phyloP scores from a whole-genome alignment of 2,113 vertebrate species.

The Nettapus auritus region DNA sequence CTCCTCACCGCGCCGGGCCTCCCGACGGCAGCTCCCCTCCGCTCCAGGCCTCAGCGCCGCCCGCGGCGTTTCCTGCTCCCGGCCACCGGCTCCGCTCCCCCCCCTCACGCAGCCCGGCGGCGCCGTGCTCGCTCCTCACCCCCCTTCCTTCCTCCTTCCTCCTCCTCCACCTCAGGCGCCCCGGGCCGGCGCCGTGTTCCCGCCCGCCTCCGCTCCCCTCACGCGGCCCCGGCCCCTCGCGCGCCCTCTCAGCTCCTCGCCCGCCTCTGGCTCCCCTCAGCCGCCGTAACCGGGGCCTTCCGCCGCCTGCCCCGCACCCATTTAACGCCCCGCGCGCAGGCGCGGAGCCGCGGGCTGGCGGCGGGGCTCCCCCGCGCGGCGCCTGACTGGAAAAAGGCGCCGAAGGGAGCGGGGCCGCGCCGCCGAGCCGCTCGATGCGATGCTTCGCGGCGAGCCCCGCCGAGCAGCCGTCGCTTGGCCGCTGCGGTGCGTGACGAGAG shows the following conservation, averaged over 20 bases:
- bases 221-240: too few species aligned
- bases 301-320: conserved; percentile 25
- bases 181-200: not conserved
- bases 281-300: conserved; percentile 70
- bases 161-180: not conserved
- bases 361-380: not conserved
- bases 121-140: not conserved
- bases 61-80: not conserved
- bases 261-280: conserved; percentile 3
- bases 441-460: too few species aligned
- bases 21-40: not conserved
- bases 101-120: not conserved
- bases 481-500: not conserved
- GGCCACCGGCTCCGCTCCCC: not conserved
- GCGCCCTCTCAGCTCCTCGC: not conserved
- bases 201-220: too few species aligned
- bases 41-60: not conserved
- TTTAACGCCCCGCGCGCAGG: conserved; percentile 66
- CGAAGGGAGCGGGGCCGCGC: not conserved
- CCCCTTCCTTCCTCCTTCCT: too few species aligned
- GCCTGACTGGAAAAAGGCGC: conserved; percentile 40
- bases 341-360: not conserved
- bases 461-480: too few species aligned
- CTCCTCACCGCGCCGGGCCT: not conserved
- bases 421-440: too few species aligned